Evolutionary conservation across 2,888 invertebrate species (phyloP).

Genomic region (Drosophila meridionalis): DNA sequence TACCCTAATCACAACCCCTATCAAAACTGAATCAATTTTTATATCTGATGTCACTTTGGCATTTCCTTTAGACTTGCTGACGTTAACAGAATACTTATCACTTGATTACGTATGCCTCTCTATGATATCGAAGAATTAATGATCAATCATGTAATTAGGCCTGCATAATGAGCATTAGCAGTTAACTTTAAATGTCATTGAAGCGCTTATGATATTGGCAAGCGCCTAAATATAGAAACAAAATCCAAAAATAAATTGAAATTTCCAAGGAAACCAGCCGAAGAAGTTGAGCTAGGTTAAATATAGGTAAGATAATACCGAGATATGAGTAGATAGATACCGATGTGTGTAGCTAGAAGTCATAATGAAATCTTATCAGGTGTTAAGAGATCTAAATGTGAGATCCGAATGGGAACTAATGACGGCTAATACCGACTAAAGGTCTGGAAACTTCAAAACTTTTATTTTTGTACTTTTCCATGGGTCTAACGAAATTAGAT

Average conservation of each 20-base stretch:
- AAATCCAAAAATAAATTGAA: conserved; percentile 43
- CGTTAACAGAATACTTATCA: not conserved
- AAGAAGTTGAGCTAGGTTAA: conserved; percentile 12
- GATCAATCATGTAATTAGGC: conserved; percentile 35
- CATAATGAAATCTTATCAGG: conserved; percentile 75
- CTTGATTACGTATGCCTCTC: not conserved
- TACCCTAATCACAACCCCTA: not conserved
- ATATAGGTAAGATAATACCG: conserved; percentile 17
- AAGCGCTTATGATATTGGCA: conserved; percentile 7
- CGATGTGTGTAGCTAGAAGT: conserved; percentile 46
- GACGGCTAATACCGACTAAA: conserved; percentile 15
- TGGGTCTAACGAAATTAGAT: conserved; percentile 39
- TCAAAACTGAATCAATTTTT: not conserved
- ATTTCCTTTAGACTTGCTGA: conserved; percentile 2
- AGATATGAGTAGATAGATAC: conserved; percentile 46
- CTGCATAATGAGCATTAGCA: conserved; percentile 16
- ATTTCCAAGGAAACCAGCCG: conserved; percentile 24
- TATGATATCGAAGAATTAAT: conserved; percentile 7
- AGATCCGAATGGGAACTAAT: conserved; percentile 34
- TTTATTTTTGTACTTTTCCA: conserved; percentile 62
- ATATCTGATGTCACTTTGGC: not conserved
- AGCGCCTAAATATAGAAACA: conserved; percentile 26
- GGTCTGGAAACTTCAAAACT: conserved; percentile 16
- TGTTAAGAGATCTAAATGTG: conserved; percentile 62
- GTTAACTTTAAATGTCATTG: conserved; percentile 21